A percentile compares a stretch with the other conserved stretches of the same genome.
Conservation (phyloP, 2,113 vertebrate genomes). For the Willisornis vidua region DNA sequence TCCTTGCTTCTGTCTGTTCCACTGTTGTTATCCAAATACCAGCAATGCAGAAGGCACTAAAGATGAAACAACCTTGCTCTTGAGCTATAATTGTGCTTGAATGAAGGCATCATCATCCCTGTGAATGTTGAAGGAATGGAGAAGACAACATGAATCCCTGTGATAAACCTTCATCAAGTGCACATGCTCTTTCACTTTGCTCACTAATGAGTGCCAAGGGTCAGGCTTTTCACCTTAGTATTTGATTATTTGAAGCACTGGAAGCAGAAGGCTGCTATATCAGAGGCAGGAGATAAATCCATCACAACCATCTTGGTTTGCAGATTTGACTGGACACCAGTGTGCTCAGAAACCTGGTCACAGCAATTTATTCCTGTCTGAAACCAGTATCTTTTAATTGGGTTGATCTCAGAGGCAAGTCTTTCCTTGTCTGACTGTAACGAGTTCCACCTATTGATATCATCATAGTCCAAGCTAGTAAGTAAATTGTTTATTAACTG, state of each 20-base stretch:
- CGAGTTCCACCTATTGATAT: background rate
- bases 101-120: background rate
- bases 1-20: background rate
- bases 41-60: background rate
- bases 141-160: background rate
- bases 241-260: background rate
- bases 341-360: background rate
- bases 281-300: background rate
- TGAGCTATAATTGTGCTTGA: background rate
- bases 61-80: background rate
- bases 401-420: background rate
- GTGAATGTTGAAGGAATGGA: background rate
- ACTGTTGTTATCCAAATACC: background rate
- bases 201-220: background rate
- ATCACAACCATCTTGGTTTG: background rate
- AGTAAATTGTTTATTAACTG: background rate
- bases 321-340: background rate
- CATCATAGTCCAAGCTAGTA: background rate
- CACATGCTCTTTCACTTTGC: background rate
- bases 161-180: background rate
- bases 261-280: background rate
- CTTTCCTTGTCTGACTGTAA: background rate
- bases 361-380: background rate
- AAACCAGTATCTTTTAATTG: background rate
- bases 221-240: background rate